Percentiles rank a stretch among this genome's conserved stretches.
phyloP scores from a whole-genome alignment of 2,888 invertebrate genomes.

The Pegoplata infirma region DNA sequence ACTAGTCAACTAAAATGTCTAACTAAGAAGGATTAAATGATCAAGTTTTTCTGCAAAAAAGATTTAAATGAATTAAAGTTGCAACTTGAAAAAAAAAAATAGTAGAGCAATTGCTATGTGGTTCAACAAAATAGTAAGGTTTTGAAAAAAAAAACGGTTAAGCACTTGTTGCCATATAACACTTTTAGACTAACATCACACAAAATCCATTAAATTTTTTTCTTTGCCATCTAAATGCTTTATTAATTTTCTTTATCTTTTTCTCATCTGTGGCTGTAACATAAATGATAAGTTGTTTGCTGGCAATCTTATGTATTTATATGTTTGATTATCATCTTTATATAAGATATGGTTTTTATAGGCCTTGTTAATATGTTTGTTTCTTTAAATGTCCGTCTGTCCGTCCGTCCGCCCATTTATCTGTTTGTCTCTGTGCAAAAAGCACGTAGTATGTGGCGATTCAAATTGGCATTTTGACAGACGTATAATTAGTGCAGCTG shows the following conservation, averaged over 20 bases:
- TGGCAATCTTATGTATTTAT: slow-evolving; percentile 17
- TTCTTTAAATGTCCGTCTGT: background rate
- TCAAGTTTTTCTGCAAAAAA: background rate
- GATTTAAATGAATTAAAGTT: slow-evolving; percentile 19
- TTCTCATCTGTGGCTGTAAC: background rate
- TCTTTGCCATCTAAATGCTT: background rate
- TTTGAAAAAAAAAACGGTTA: slow-evolving; percentile 5
- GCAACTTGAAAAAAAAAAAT: no score
- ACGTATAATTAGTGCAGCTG: slow-evolving; percentile 68
- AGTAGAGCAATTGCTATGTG: slow-evolving; percentile 3
- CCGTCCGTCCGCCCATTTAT: slow-evolving; percentile 4
- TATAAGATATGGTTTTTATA: slow-evolving; percentile 13
- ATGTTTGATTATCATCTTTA: slow-evolving; percentile 42
- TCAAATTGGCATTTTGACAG: slow-evolving; percentile 69
- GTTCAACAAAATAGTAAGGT: background rate
- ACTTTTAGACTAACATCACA: background rate
- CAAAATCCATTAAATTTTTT: background rate
- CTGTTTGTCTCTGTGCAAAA: no score
- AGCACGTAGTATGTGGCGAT: slow-evolving; percentile 61
- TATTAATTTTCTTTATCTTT: background rate
- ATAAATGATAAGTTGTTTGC: slow-evolving; percentile 29
- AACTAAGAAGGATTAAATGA: slow-evolving; percentile 58
- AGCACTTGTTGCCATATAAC: slow-evolving; percentile 39
- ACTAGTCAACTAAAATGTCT: slow-evolving; percentile 58
- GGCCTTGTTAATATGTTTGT: background rate